These are phyloP conservation scores for Phalacrocorax aristotelis DNA, from an alignment of 2,113 vertebrate genomes.

Conservation along the genomic window DNA sequence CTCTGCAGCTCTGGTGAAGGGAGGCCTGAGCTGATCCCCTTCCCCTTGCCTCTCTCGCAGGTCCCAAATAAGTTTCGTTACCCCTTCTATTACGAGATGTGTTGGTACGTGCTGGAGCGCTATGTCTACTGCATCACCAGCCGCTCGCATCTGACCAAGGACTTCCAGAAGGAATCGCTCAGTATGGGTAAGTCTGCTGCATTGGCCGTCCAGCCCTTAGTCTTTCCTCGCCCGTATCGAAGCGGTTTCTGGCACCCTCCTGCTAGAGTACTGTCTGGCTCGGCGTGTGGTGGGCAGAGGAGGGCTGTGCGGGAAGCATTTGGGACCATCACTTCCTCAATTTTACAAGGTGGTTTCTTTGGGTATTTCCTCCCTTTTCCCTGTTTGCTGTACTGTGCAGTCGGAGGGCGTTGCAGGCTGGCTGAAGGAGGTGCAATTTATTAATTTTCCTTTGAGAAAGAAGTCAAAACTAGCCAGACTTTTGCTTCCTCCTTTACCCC, in stretches of 20 bases:
- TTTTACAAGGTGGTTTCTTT: not conserved
- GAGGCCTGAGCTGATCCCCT: not conserved
- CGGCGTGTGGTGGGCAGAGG: not conserved
- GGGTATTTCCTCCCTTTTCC: not conserved
- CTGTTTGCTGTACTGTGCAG: not conserved
- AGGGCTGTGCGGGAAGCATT: not conserved
- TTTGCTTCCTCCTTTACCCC: not conserved
- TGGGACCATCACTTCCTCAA: not conserved
- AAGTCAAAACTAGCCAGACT: not conserved
- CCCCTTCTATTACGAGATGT: conserved; percentile 99
- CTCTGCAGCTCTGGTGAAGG: not conserved
- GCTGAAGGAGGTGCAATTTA: not conserved
- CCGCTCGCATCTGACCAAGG: conserved; percentile 90
- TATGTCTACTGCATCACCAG: conserved; percentile 95
- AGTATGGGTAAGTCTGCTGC: conserved; percentile 84
- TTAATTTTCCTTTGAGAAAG: not conserved
- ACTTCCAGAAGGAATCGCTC: conserved; percentile 95
- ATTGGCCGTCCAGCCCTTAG: not conserved
- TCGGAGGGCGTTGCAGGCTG: not conserved
- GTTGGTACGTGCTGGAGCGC: conserved; percentile 96
- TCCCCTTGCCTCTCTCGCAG: conserved; percentile 66
- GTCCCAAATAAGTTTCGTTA: conserved; percentile 97
- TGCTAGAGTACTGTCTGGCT: not conserved
- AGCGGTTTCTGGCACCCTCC: not conserved
- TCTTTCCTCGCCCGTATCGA: rapidly evolving